These are phyloP conservation scores for Terrapene triunguis DNA, from an alignment of 2,113 vertebrate genomes.

Conservation along the genomic window DNA sequence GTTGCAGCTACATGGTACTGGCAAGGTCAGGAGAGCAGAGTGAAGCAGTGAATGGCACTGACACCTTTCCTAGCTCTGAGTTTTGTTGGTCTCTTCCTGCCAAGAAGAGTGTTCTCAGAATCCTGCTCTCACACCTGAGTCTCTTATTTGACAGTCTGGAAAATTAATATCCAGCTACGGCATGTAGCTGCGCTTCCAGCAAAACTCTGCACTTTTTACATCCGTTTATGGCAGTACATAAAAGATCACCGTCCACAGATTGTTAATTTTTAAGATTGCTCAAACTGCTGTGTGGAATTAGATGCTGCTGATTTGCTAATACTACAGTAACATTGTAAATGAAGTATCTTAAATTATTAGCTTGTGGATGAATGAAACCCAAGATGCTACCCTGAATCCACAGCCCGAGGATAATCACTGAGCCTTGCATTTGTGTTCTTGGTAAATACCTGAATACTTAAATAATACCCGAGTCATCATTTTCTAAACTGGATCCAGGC, in stretches of 20 bases:
- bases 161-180: constrained; percentile 2
- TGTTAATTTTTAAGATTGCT: constrained; percentile 38
- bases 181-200: not conserved
- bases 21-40: not conserved
- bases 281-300: constrained; percentile 19
- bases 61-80: accelerated
- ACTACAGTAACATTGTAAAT: not conserved
- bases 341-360: not conserved
- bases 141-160: constrained; percentile 3
- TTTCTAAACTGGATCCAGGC: constrained; percentile 19
- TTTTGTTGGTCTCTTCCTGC: not conserved
- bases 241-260: constrained; percentile 32
- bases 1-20: accelerated
- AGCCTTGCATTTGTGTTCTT: not conserved
- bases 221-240: constrained; percentile 27
- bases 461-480: not conserved
- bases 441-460: not conserved
- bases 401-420: not conserved
- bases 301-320: constrained; percentile 13
- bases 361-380: not conserved
- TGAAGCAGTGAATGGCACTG: not conserved
- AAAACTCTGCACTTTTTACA: not conserved
- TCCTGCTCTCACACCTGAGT: not conserved
- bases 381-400: not conserved
- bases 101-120: constrained; percentile 8